These are phyloP conservation scores for Sesia apiformis DNA, from an alignment of 2,888 invertebrate species.

Conservation along the genomic window DNA sequence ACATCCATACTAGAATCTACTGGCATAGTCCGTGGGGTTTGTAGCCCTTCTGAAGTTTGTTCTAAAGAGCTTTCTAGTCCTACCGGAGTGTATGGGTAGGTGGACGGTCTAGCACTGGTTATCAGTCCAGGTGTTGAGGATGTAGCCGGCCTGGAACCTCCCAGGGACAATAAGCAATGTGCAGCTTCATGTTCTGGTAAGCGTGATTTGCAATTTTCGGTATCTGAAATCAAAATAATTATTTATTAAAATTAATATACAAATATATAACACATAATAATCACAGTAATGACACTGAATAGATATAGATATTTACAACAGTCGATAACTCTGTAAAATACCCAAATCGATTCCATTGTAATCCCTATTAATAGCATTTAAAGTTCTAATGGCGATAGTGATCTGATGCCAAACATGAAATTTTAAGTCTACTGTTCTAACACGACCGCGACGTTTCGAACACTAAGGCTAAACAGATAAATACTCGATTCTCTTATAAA, in stretches of 20 bases:
- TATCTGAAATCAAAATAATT: conserved; percentile 48
- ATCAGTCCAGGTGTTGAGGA: conserved; percentile 70
- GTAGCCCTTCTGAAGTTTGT: conserved; percentile 37
- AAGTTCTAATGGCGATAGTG: no score
- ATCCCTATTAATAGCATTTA: no score
- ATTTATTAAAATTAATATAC: background rate
- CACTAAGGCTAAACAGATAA: no score
- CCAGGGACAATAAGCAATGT: conserved; percentile 84
- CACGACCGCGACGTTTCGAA: no score
- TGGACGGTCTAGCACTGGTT: conserved; percentile 77
- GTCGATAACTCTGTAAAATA: no score
- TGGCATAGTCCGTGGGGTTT: conserved; percentile 22
- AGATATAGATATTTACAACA: background rate
- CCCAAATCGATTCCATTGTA: no score
- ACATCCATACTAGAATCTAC: conserved; percentile 43
- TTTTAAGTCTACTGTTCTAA: no score
- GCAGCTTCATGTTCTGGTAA: conserved; percentile 90
- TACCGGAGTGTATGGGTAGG: conserved; percentile 78
- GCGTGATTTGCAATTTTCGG: conserved; percentile 80
- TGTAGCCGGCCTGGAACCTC: conserved; percentile 73
- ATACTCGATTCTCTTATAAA: no score
- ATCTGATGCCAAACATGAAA: no score
- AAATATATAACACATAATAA: background rate
- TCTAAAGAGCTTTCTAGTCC: conserved; percentile 40
- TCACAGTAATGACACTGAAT: background rate